Base-by-base conservation (phyloP, 1,140 invertebrate genomes). In the Cotesia typhae region DNA sequence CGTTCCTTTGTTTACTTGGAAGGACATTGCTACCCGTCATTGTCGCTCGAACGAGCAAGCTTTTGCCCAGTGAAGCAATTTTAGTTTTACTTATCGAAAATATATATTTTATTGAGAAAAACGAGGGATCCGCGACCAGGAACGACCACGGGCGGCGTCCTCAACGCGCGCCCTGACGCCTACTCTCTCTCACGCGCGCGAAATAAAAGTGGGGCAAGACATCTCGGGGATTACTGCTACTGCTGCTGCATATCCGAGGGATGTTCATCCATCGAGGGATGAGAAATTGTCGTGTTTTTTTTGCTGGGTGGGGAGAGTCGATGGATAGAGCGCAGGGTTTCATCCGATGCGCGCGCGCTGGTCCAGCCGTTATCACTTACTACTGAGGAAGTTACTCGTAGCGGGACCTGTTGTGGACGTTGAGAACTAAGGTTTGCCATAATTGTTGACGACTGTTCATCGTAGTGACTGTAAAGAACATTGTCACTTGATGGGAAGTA, bases 341-440 rank as follows among this genome's bases (percentile, higher is more conserved):
- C 6, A 5, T 12, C 7, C n/a, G 36, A 17, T 51, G 41, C 55
- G 69, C 69, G 61, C 69, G 61, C 60, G 47, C 69, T 65, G 61
- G 61, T 53, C 69, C 69, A 71, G 69, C 60, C 60, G 69, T 71
- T 71, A 51, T 61, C 35, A 64, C 12, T 64, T 14, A 51, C 17
- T 35, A 71, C 69, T 10, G 52, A 9, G 10, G 4, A 20, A 10
- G 12, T 68, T 38, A 38, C 5, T 20, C 41, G 14, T 20, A 17
- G 7, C n/a, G 35, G 9, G 2, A 63, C 37, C 36, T 96, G 72
- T 88, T 97, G 66, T 1, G 1, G 1, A 97, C 95, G 28, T 87
- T 95, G 64, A 89, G 97, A 57, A 97, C 96, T 5, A 95, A 97
- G 85, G 93, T 93, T 20, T 87, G 97, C 73, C 95, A 93, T 78